Conservation (phyloP, 2,797 vertebrate species). For the Echiichthys vipera region DNA sequence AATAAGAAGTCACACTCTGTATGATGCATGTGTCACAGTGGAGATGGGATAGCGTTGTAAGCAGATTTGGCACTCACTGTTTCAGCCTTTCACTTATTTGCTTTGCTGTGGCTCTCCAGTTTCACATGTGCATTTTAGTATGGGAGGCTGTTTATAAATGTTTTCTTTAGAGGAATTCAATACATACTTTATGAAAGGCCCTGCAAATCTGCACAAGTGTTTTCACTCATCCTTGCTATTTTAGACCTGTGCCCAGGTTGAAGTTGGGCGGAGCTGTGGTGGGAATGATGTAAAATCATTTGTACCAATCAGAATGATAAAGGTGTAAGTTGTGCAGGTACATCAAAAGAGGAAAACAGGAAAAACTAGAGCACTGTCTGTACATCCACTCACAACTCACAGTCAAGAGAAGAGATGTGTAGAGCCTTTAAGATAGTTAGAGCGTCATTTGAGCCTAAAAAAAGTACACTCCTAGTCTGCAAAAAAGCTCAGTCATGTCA, state of each 20-base stretch:
- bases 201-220: constrained; percentile 3
- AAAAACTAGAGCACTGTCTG: no score
- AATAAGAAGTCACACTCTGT: background rate
- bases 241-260: constrained; percentile 2
- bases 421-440: background rate
- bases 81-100: background rate
- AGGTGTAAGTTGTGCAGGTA: constrained; percentile 2
- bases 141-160: background rate
- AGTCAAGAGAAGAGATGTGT: background rate
- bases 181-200: background rate
- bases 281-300: background rate
- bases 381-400: background rate
- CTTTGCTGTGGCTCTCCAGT: background rate
- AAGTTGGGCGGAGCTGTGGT: background rate
- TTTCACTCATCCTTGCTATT: constrained; percentile 18
- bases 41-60: background rate
- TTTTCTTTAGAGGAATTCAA: background rate
- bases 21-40: background rate
- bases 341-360: constrained; percentile 5
- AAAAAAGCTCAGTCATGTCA: background rate
- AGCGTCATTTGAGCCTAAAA: no score
- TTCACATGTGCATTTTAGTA: background rate
- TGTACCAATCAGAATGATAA: background rate
- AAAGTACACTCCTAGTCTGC: no score
- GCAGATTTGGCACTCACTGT: constrained; percentile 1